Evolutionary conservation across 2,797 vertebrate genomes (phyloP), one percentile per base, ranked within the genome.

Genomic region (Tokudaia tokunoshimensis): DNA sequence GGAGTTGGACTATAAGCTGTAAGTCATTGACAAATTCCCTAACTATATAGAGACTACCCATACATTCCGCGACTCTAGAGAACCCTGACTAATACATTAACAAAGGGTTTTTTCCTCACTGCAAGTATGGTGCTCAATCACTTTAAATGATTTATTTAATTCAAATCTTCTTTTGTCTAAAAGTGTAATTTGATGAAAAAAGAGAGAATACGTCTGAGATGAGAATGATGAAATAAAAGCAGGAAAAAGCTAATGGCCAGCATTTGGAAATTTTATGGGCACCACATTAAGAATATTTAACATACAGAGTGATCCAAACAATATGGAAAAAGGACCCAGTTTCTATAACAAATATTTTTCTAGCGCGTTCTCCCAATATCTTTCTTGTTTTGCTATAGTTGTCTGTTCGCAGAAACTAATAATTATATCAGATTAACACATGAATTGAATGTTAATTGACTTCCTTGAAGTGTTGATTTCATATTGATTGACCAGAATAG

Each of bases 381-480:
- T 50, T 85, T 59, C 52, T 41, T 85, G 3, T 26, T 91, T 84
- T 50, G 70, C 50, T 89, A 3, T 52, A 84, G 11, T 50, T 1
- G 0, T 82, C 13, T 92, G 37, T n/a, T 85, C 44, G 26, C 1
- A 72, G 26, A 65, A 44, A 74, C 19, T 41, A 89, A 84, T 26
- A 85, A 24, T 76, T 93, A 41, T 37, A 93, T 67, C 57, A 76
- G 12, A 61, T 93, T 88, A 87, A 63, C 19, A 81, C 11, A 85
- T 41, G n/a, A 88, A 19, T 63, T 63, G 15, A 76, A 89, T 7
- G 52, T 85, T 70, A 80, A 61, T 34, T n/a, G 41, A 37, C 57
- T 80, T 93, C 29, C 19, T 13, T 75, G 22, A 22, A 94, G 37
- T 93, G 13, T 8, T 91, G 44, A 92, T 84, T 96, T 37, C 87